Conservation (phyloP, 2,797 vertebrate species). For the Brachymystax lenok region DNA sequence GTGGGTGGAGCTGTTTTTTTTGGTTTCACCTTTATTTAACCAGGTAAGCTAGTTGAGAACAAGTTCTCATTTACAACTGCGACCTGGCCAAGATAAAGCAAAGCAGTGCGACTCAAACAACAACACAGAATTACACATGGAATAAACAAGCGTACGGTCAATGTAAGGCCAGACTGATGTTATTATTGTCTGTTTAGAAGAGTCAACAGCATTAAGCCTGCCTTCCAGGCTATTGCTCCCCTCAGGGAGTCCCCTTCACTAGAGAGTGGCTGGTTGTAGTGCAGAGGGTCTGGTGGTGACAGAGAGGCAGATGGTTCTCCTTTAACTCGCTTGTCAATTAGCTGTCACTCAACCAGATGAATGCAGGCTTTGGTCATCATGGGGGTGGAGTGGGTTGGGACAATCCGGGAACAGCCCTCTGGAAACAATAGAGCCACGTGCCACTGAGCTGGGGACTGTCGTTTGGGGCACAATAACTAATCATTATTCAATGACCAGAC, state of each 20-base stretch:
- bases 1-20: neutral
- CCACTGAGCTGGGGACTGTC: conserved; percentile 71
- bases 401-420: neutral
- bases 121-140: no score
- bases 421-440: conserved; percentile 79
- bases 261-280: neutral
- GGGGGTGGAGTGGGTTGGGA: neutral
- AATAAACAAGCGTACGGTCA: no score
- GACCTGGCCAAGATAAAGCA: no score
- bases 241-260: neutral
- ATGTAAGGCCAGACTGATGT: no score
- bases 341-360: neutral
- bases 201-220: neutral
- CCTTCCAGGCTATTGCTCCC: neutral
- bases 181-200: neutral
- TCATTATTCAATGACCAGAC: conserved; percentile 21
- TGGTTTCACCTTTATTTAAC: no score
- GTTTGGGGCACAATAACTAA: conserved; percentile 68
- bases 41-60: no score
- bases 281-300: neutral
- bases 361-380: neutral
- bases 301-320: neutral
- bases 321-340: neutral
- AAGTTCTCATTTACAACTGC: no score
- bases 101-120: no score